Evolutionary conservation across 2,797 vertebrate species (phyloP), one percentile per base, ranked within the genome.

Genomic region (Epinephelus coioides): DNA sequence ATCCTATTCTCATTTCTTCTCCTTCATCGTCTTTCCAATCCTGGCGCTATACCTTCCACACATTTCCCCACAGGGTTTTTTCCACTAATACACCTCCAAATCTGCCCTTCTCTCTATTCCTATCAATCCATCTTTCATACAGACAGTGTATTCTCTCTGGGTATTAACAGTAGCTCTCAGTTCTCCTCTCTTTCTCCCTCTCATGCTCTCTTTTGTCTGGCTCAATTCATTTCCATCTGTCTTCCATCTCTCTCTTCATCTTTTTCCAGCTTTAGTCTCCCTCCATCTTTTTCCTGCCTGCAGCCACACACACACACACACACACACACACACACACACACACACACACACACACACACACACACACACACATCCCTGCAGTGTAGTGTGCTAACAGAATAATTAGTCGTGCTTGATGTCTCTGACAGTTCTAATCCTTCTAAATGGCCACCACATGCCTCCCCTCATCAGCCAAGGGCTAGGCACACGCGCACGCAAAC

Each of bases 381-480:
- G 89, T 87, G 81, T 87, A 82, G 87, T 90, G 91, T 90, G 86
- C 86, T 92, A 93, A 92, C 92, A 89, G 90, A 89, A 93, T 93
- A 92, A 94, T 96, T 96, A 95, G 93, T 95, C 73, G 92, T 89
- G 95, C 95, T 96, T 95, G 47, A 93, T 92, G 95, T 94, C 62
- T 94, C 89, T 95, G 94, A 96, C 95, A 95, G 94, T 94, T 95
- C 91, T 94, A 95, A 92, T 95, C 94, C 88, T 92, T 90, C 91
- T 96, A 97, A 93, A 96, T 91, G 90, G 95, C 43, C 72, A 93
- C 91, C 95, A 96, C 94, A 95, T 96, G 93, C 91, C 94, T 93
- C 87, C 82, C 90, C 93, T 94, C 93, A 90, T 90, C 94, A 92
- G 90, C 88, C 90, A 70, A 57, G 68, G 82, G 89, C 85, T 65